Conservation (phyloP, 2,113 vertebrate species). For the Menura novaehollandiae region DNA sequence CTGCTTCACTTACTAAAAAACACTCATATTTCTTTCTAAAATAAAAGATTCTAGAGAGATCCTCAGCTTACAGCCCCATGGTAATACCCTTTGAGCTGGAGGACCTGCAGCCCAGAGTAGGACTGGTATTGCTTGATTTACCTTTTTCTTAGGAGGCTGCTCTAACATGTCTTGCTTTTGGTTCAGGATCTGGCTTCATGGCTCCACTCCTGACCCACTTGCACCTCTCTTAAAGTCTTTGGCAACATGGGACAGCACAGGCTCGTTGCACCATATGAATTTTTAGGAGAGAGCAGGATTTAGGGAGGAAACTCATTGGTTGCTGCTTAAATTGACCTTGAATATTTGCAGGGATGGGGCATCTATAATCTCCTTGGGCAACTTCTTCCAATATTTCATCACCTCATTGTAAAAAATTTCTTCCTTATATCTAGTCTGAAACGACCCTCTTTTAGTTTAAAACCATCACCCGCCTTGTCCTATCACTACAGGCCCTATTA, state of each 20-base stretch:
- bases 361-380: not conserved
- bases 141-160: not conserved
- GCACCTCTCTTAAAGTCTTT: not conserved
- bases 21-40: not conserved
- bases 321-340: not conserved
- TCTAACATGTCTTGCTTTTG: not conserved
- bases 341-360: not conserved
- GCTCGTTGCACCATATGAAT: not conserved
- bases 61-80: not conserved
- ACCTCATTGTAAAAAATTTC: not conserved
- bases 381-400: not conserved
- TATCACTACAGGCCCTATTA: rapidly evolving
- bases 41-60: not conserved
- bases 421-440: not conserved
- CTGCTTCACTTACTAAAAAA: not conserved
- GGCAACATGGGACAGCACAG: not conserved
- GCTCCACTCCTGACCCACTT: not conserved
- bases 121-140: not conserved
- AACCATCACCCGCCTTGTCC: not conserved
- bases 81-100: not conserved
- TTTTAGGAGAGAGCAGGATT: not conserved
- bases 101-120: not conserved
- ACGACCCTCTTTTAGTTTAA: not conserved
- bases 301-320: not conserved
- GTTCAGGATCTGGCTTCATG: not conserved